Percentiles rank a stretch among this genome's conserved stretches.
These are phyloP conservation scores for Tuberolachnus salignus DNA, from an alignment of 2,888 invertebrate species.

Conservation along the genomic window DNA sequence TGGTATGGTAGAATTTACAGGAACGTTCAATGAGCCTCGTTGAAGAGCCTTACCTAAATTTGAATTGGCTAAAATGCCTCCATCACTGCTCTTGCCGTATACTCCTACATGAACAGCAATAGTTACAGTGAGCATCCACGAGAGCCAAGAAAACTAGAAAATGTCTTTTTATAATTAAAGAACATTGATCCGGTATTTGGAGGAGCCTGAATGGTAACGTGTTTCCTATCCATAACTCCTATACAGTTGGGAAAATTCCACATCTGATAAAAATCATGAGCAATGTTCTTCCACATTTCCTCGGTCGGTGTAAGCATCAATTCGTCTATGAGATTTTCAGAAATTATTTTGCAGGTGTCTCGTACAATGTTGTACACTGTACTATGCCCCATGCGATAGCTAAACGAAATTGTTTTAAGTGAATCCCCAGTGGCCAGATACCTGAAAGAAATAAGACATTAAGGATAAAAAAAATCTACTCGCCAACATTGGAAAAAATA, in stretches of 20 bases:
- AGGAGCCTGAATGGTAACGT: conserved; percentile 2
- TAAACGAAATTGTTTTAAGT: conserved; percentile 25
- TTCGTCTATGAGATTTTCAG: neutral
- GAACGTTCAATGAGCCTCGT: neutral
- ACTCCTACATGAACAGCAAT: conserved; percentile 4
- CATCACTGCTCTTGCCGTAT: conserved; percentile 16
- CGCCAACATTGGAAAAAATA: too few species aligned
- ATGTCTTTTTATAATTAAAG: conserved; percentile 20
- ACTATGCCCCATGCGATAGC: conserved; percentile 10
- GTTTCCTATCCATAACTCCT: neutral
- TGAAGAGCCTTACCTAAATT: conserved; percentile 24
- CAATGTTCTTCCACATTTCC: neutral
- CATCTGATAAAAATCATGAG: conserved; percentile 1
- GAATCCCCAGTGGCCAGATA: conserved; percentile 18
- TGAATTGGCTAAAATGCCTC: conserved; percentile 10
- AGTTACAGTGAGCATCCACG: conserved; percentile 2
- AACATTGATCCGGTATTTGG: conserved; percentile 5
- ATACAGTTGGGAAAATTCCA: conserved; percentile 4
- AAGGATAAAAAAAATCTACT: too few species aligned
- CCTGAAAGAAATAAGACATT: too few species aligned
- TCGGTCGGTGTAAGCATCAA: conserved; percentile 8
- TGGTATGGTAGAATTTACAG: neutral
- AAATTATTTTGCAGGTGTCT: conserved; percentile 13
- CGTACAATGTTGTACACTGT: conserved; percentile 11
- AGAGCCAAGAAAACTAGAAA: conserved; percentile 12